Percentiles rank a stretch among this genome's conserved stretches.
phyloP scores from a whole-genome alignment of 2,888 invertebrate genomes.

The Coenonympha glycerion region DNA sequence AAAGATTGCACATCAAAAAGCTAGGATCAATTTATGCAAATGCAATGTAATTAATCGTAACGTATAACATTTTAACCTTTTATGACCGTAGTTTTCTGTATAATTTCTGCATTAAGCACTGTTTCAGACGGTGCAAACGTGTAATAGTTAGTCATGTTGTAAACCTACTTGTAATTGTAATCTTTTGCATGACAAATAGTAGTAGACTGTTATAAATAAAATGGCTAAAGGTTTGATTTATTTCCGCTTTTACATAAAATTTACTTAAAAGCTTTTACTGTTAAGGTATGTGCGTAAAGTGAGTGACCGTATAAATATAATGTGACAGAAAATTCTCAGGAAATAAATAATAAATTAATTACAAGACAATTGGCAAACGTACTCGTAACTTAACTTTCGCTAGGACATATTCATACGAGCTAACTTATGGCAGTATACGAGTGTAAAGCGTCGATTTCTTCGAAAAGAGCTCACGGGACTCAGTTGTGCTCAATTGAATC shows the following conservation, averaged over 20 bases:
- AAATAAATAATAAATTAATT: too few species aligned
- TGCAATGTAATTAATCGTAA: background rate
- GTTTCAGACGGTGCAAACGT: background rate
- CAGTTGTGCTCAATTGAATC: conserved; percentile 64
- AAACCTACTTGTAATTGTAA: conserved; percentile 1
- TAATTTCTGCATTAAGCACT: conserved; percentile 1
- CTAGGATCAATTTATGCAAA: background rate
- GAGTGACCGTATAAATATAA: too few species aligned
- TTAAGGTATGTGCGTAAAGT: too few species aligned
- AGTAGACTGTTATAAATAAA: background rate
- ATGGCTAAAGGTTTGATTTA: background rate
- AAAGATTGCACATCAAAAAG: background rate
- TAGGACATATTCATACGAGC: background rate
- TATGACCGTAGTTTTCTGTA: background rate
- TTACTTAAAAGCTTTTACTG: background rate
- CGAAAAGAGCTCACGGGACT: conserved; percentile 51
- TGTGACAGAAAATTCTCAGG: too few species aligned
- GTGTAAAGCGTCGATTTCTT: conserved; percentile 16
- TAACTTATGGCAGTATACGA: conserved; percentile 5
- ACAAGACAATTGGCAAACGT: too few species aligned
- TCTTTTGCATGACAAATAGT: conserved; percentile 4
- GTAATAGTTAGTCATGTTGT: too few species aligned
- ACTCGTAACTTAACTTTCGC: too few species aligned
- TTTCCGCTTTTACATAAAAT: background rate
- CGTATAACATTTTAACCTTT: background rate